Percentiles rank a stretch among this genome's conserved stretches.
Conservation (phyloP, 2,797 vertebrate genomes). For the Otolemur crassicaudatus region DNA sequence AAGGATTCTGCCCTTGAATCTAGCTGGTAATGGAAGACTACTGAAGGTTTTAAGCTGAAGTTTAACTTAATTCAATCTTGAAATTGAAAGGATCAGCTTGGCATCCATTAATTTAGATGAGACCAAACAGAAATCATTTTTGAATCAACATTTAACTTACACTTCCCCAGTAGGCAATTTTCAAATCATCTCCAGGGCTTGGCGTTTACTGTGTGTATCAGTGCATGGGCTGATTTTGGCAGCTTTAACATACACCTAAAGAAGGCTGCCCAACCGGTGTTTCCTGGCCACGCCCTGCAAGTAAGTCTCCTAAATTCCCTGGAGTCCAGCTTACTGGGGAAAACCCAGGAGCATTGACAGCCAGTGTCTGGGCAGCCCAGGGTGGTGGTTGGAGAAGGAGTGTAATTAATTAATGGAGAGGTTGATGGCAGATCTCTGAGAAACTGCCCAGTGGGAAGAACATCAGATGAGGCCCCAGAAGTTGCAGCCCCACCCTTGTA, state of each 20-base stretch:
- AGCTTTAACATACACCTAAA: neutral
- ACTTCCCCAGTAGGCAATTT: constrained; percentile 38
- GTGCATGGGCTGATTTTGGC: neutral
- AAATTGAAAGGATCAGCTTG: neutral
- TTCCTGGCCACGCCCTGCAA: neutral
- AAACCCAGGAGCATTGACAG: neutral
- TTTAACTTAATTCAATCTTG: neutral
- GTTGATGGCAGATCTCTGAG: neutral
- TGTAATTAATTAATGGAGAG: neutral
- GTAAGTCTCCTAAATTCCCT: neutral
- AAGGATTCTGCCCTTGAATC: neutral
- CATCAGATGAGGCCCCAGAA: neutral
- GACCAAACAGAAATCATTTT: constrained; percentile 41
- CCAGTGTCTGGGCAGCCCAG: no score
- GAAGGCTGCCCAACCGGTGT: neutral
- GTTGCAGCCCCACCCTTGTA: accelerated
- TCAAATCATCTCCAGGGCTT: constrained; percentile 64
- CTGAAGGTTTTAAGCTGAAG: neutral
- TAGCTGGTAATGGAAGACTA: neutral
- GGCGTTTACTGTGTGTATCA: neutral
- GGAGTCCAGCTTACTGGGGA: neutral
- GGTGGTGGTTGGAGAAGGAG: neutral
- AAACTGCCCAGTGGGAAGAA: accelerated
- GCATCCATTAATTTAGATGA: neutral
- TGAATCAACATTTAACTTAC: constrained; percentile 61